These are phyloP conservation scores for Synanthedon formicaeformis DNA, from an alignment of 2,888 invertebrate genomes.

Conservation along the genomic window DNA sequence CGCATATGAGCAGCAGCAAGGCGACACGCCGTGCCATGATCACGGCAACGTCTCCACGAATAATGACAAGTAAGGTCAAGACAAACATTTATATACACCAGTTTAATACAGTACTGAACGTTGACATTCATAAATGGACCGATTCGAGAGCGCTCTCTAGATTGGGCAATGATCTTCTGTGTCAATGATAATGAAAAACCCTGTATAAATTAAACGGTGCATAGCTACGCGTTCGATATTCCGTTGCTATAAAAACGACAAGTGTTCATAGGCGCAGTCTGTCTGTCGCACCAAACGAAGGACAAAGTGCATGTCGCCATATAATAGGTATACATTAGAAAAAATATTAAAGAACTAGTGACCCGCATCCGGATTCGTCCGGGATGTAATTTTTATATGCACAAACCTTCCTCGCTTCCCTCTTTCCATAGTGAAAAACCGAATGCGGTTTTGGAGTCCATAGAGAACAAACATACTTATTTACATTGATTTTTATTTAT, in stretches of 20 bases:
- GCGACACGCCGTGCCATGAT: slow-evolving; percentile 44
- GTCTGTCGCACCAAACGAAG: background rate
- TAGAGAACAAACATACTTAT: no score
- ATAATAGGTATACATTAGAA: no score
- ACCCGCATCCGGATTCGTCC: no score
- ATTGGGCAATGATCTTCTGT: slow-evolving; percentile 65
- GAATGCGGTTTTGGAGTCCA: no score
- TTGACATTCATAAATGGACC: slow-evolving; percentile 61
- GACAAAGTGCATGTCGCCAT: background rate
- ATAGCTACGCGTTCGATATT: slow-evolving; percentile 40
- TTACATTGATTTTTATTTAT: no score
- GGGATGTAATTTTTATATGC: no score
- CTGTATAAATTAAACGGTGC: slow-evolving; percentile 56
- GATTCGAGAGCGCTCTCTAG: slow-evolving; percentile 51
- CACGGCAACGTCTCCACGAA: slow-evolving; percentile 30
- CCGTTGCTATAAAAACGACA: slow-evolving; percentile 1
- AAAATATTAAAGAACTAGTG: no score
- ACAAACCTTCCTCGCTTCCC: no score
- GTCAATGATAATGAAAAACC: slow-evolving; percentile 68
- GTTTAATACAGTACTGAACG: slow-evolving; percentile 45
- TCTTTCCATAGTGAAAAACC: no score
- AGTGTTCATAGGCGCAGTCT: background rate
- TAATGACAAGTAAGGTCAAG: slow-evolving; percentile 55
- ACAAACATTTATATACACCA: slow-evolving; percentile 54
- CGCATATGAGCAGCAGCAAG: slow-evolving; percentile 27